Percentiles rank a stretch among this genome's conserved stretches.
Conservation (phyloP, 1,140 invertebrate genomes). For the Listronotus oregonensis region DNA sequence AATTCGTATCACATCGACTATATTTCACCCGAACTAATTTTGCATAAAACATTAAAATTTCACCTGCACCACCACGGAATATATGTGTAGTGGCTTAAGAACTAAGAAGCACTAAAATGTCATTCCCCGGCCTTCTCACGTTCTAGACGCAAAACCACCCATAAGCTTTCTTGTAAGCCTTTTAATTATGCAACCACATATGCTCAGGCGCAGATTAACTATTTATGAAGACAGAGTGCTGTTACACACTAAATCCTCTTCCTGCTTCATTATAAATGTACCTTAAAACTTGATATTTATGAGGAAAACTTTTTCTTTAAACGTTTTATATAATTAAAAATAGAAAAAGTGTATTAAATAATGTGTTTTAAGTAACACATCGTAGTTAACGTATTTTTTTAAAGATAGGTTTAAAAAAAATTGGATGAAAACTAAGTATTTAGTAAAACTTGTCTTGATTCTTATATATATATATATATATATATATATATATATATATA, state of each 20-base stretch:
- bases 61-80: slow-evolving; percentile 3
- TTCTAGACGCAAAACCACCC: slow-evolving; percentile 20
- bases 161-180: slow-evolving; percentile 31
- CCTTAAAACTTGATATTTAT: neutral
- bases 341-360: too few relatives aligned
- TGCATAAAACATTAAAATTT: slow-evolving; percentile 13
- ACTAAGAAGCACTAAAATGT: slow-evolving; percentile 29
- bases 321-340: too few relatives aligned
- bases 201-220: slow-evolving; percentile 20
- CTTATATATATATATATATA: too few relatives aligned
- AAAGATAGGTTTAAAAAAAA: too few relatives aligned
- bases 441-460: too few relatives aligned
- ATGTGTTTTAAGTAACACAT: too few relatives aligned
- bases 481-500: too few relatives aligned
- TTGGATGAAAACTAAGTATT: too few relatives aligned
- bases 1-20: too few relatives aligned
- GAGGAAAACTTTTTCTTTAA: too few relatives aligned
- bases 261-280: slow-evolving; percentile 2
- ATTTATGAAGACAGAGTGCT: slow-evolving; percentile 24
- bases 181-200: slow-evolving; percentile 34
- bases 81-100: slow-evolving; percentile 14
- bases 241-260: slow-evolving; percentile 16
- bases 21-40: too few relatives aligned
- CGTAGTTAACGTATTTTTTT: too few relatives aligned
- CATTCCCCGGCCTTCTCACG: slow-evolving; percentile 22